Conservation (phyloP, 2,113 vertebrate genomes). For the Apodemus speciosus region DNA sequence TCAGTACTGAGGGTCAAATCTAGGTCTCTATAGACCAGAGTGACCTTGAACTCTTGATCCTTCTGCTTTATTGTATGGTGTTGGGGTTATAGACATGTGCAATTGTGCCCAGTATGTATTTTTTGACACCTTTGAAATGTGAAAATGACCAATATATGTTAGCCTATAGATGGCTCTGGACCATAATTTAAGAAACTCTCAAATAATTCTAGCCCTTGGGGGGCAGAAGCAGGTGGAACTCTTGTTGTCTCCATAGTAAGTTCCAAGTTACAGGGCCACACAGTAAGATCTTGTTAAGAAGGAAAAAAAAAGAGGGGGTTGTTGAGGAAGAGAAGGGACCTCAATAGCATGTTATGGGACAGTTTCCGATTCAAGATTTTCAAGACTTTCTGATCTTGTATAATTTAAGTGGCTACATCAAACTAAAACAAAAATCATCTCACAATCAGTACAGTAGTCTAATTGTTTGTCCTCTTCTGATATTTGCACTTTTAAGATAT, state of each 20-base stretch:
- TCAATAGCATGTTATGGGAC: neutral
- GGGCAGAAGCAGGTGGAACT: neutral
- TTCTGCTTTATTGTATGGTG: neutral
- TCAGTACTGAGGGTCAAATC: neutral
- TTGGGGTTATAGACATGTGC: neutral
- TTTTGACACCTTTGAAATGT: neutral
- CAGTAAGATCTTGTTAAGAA: neutral
- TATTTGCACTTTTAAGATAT: constrained; percentile 8
- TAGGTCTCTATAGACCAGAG: neutral
- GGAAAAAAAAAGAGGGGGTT: neutral
- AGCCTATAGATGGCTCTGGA: constrained; percentile 2
- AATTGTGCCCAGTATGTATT: neutral
- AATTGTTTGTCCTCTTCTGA: neutral
- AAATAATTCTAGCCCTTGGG: neutral
- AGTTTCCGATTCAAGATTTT: neutral
- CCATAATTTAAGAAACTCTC: constrained; percentile 5
- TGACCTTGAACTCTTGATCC: neutral
- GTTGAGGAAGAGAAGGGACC: neutral
- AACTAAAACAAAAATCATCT: neutral
- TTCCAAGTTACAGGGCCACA: neutral
- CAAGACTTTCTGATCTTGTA: neutral
- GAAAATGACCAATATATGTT: constrained; percentile 17
- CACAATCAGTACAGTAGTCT: neutral
- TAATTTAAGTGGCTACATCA: neutral
- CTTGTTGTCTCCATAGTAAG: neutral